Percentiles rank a stretch among this genome's conserved stretches.
phyloP scores from a whole-genome alignment of 1,140 invertebrate genomes.

The Heliconius himera region DNA sequence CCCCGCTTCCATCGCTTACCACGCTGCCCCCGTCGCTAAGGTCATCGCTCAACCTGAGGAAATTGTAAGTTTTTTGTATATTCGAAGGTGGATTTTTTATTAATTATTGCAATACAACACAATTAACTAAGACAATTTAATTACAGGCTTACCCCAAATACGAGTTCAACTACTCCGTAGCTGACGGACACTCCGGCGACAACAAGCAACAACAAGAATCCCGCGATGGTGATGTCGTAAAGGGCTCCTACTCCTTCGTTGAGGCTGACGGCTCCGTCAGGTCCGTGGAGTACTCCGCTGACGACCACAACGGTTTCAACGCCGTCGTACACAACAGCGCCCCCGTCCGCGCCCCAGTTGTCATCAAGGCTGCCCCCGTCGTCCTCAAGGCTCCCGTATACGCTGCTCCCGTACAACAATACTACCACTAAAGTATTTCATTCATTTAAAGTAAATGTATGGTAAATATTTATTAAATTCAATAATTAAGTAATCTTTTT shows the following conservation, averaged over 20 bases:
- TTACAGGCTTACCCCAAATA: constrained; percentile 69
- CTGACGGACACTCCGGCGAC: too few relatives aligned
- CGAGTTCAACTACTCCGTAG: constrained; percentile 58
- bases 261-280: too few relatives aligned
- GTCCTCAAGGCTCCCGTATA: constrained; percentile 47
- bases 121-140: not conserved
- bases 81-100: not conserved
- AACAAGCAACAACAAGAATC: too few relatives aligned
- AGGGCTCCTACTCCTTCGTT: too few relatives aligned
- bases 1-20: too few relatives aligned
- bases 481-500: constrained; percentile 21
- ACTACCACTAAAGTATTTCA: constrained; percentile 43
- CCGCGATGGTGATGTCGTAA: too few relatives aligned
- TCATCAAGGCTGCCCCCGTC: constrained; percentile 50
- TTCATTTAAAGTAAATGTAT: constrained; percentile 20
- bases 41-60: constrained; percentile 42
- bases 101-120: not conserved
- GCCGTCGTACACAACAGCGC: constrained; percentile 74
- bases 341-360: constrained; percentile 57
- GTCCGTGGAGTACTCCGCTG: too few relatives aligned
- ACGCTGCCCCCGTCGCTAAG: too few relatives aligned
- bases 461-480: constrained; percentile 52
- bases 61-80: constrained; percentile 48
- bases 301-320: too few relatives aligned
- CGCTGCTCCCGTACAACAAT: constrained; percentile 20